A percentile compares a stretch with the other conserved stretches of the same genome.
Evolutionary conservation across 2,113 vertebrate species (phyloP).

Genomic region (Sisor rabdophorus): DNA sequence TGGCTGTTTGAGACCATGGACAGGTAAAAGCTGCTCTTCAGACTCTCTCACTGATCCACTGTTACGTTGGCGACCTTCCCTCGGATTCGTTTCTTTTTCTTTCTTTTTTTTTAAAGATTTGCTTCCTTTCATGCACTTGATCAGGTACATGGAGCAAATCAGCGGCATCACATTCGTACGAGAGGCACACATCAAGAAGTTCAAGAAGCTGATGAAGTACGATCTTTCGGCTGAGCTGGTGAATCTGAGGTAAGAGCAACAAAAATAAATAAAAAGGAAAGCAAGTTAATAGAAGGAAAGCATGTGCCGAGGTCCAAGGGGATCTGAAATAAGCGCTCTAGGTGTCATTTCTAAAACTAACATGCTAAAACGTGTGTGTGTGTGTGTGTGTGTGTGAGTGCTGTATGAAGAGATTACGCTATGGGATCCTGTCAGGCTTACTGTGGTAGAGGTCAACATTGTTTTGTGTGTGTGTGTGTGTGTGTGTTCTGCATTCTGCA

Average conservation of each 20-base stretch:
- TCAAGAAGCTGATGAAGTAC: conserved; percentile 74
- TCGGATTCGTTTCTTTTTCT: too few species aligned
- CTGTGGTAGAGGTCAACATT: not conserved
- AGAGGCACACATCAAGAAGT: conserved; percentile 71
- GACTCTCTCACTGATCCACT: not conserved
- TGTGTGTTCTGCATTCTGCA: conserved; percentile 7
- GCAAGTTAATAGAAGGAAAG: not conserved
- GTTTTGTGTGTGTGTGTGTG: not conserved
- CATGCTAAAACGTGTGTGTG: not conserved
- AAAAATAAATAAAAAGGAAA: not conserved
- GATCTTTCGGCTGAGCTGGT: conserved; percentile 78
- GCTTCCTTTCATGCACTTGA: not conserved
- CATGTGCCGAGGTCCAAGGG: not conserved
- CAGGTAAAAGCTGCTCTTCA: conserved; percentile 58
- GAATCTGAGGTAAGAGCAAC: conserved; percentile 74
- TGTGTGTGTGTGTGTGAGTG: not conserved
- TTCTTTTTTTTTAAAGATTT: too few species aligned
- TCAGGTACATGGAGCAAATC: conserved; percentile 87
- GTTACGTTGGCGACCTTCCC: not conserved
- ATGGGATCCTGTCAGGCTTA: conserved; percentile 1
- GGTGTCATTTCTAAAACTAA: not conserved
- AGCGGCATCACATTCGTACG: conserved; percentile 73
- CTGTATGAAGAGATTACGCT: not conserved
- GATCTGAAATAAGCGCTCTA: not conserved
- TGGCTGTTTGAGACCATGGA: conserved; percentile 91